Percentiles rank a stretch among this genome's conserved stretches.
These are phyloP conservation scores for Micronycteris hirsuta DNA, from an alignment of 2,113 vertebrate genomes.

Conservation along the genomic window DNA sequence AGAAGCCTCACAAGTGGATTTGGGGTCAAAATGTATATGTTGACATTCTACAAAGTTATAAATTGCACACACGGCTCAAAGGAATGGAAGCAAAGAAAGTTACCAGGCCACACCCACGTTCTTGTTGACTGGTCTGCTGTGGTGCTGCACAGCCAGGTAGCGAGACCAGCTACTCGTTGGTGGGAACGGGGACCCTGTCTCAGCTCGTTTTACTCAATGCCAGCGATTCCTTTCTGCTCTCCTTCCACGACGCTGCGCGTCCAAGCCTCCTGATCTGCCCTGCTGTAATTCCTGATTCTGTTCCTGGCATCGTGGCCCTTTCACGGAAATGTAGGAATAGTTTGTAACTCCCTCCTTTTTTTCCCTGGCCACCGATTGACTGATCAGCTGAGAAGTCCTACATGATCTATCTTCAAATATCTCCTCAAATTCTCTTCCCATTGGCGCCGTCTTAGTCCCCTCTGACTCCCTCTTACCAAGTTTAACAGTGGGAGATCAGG, in stretches of 20 bases:
- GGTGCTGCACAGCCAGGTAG: accelerated
- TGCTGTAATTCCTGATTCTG: not conserved
- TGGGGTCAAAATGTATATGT: not conserved
- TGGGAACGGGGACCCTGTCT: accelerated
- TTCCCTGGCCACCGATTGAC: not conserved
- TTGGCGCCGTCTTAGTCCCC: not conserved
- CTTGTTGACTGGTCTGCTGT: not conserved
- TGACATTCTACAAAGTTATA: not conserved
- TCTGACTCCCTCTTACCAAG: too few relatives aligned
- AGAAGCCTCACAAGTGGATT: not conserved
- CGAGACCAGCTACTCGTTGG: accelerated
- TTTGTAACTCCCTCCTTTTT: not conserved
- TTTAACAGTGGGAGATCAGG: not conserved
- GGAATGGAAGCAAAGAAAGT: not conserved
- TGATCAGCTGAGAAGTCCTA: not conserved
- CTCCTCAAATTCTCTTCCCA: not conserved
- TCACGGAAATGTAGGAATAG: not conserved
- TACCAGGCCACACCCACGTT: not conserved
- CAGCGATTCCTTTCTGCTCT: not conserved
- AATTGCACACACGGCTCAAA: not conserved
- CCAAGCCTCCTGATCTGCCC: not conserved
- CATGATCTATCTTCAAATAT: not conserved
- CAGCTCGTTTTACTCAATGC: not conserved
- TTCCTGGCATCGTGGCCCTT: not conserved
- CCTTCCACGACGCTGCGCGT: not conserved